Evolutionary conservation across 2,888 invertebrate genomes (phyloP).

Genomic region (Criorhina ranunculi): DNA sequence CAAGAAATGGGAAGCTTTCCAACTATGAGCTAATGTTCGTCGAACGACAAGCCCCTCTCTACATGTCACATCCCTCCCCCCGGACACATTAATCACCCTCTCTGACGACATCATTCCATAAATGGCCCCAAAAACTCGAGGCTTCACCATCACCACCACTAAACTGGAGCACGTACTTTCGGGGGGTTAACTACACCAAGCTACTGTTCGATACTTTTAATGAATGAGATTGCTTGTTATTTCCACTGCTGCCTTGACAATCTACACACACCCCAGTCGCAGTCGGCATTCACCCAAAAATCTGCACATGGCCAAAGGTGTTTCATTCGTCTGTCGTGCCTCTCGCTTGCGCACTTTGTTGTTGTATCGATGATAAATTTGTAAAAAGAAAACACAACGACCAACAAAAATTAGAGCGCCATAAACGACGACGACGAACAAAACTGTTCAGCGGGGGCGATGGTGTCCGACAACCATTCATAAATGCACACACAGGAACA

Average conservation of each 20-base stretch:
- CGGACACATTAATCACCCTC: slow-evolving; percentile 26
- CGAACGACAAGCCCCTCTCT: slow-evolving; percentile 34
- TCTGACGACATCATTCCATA: slow-evolving; percentile 8
- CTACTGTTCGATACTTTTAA: slow-evolving; percentile 48
- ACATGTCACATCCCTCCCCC: slow-evolving; percentile 17
- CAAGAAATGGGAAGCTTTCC: slow-evolving; percentile 50
- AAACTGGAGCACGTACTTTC: slow-evolving; percentile 21
- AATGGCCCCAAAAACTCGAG: slow-evolving; percentile 8
- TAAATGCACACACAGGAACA: slow-evolving; percentile 57
- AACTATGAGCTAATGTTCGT: slow-evolving; percentile 18
- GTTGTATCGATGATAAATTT: slow-evolving; percentile 40
- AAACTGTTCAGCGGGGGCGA: slow-evolving; percentile 64
- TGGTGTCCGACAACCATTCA: slow-evolving; percentile 60
- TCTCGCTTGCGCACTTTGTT: slow-evolving; percentile 14
- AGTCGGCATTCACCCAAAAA: slow-evolving; percentile 14
- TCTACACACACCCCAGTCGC: slow-evolving; percentile 37
- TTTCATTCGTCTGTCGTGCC: slow-evolving; percentile 3
- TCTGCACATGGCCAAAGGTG: slow-evolving; percentile 68
- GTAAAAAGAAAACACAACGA: slow-evolving; percentile 42
- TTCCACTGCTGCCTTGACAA: slow-evolving; percentile 39
- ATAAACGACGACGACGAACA: slow-evolving; percentile 32
- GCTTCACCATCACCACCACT: background rate
- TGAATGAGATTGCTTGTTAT: slow-evolving; percentile 62
- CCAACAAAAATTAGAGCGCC: slow-evolving; percentile 64
- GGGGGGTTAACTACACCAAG: slow-evolving; percentile 20